Evolutionary conservation across 2,113 vertebrate genomes (phyloP), one percentile per base, ranked within the genome.

Genomic region (Elephas maximus): DNA sequence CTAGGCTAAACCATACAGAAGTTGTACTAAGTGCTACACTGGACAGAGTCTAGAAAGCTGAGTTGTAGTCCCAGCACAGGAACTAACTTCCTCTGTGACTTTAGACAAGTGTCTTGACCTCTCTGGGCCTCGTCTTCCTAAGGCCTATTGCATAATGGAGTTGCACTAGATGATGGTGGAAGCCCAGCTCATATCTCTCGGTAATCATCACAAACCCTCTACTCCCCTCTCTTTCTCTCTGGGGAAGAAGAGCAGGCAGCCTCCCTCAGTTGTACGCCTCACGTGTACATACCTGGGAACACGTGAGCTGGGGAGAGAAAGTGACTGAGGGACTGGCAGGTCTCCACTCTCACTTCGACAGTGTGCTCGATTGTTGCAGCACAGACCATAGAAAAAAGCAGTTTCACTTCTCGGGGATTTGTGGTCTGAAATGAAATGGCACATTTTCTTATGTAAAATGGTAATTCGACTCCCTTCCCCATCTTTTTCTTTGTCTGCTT

Each of bases 331-430:
- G 14, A 67, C 57, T 14, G 33, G 37, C 24, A 26, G 3, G 44
- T 14, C 1, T n/a, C 24, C 9, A 11, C 65, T 14, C 79, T 14
- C 0, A 0, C 67, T 30, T 21, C 10, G 18, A 17, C 0, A 4
- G 4, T 6, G 6, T 0, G 0, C 24, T 30, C 18, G 0, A 0
- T 23, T 21, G 0, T 0, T 20, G 44, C 15, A 15, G 30, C 6
- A 0, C 0, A 6, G 63, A 21, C 12, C 1, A 2, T 0, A 33
- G 62, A 8, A 45, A 45, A 57, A 82, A 28, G 5, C 6, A 3
- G 0, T 92, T 86, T 33, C 8, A 67, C 5, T 21, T 5, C 28
- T 2, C 0, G 37, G 41, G 37, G 33, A n/a, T 21, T 45, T 93
- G 41, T 37, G 60, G 24, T 69, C 45, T 33, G 78, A 37, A 24